These are phyloP conservation scores for Catharus bicknelli DNA, from an alignment of 2,113 vertebrate species.

Conservation along the genomic window DNA sequence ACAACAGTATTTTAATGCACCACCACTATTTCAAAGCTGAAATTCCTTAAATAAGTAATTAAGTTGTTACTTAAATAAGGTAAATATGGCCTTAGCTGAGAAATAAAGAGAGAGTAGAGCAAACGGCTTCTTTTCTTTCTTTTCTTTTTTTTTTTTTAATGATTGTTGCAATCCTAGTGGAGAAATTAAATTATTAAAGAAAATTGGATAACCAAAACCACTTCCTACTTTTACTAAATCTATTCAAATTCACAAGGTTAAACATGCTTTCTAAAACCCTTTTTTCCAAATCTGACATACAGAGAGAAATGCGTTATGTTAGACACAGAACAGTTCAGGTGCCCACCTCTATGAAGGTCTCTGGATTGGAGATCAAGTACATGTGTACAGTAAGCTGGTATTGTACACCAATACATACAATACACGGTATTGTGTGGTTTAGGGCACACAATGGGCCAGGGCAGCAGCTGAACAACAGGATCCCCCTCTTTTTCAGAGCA, in stretches of 20 bases:
- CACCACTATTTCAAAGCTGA: neutral
- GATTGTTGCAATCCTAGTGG: neutral
- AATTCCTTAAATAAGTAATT: neutral
- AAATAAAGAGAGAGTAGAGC: neutral
- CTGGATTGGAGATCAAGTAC: neutral
- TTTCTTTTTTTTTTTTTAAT: neutral
- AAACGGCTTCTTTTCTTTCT: neutral
- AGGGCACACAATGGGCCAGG: accelerated
- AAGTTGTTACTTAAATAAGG: neutral
- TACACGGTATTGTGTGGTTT: accelerated
- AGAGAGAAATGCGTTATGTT: neutral
- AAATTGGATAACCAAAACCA: neutral
- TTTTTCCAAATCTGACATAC: neutral
- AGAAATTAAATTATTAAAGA: neutral
- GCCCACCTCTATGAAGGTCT: neutral
- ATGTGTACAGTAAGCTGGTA: neutral
- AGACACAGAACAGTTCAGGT: neutral
- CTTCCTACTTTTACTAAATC: neutral
- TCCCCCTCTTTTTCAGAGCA: neutral
- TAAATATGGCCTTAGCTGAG: neutral
- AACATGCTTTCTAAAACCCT: neutral
- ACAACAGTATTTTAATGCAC: neutral
- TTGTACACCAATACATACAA: too few species aligned
- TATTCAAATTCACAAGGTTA: neutral
- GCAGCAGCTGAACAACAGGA: neutral